Conservation (phyloP, 2,888 invertebrate genomes). For the Eristalinus aeneus region DNA sequence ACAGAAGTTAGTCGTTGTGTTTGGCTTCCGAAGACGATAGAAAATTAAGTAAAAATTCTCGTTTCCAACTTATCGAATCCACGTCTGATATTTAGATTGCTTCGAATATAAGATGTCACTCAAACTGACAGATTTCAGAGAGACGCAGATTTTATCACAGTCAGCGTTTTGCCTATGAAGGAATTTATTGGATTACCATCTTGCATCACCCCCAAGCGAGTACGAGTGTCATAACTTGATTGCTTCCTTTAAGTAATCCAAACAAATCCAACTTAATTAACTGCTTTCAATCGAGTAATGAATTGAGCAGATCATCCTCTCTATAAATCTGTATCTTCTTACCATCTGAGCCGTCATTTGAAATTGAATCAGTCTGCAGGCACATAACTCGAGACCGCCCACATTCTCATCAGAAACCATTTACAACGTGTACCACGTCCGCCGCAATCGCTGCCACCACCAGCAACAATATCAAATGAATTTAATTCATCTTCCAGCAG, state of each 20-base stretch:
- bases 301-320: neutral
- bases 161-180: neutral
- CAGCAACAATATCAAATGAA: neutral
- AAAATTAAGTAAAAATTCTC: neutral
- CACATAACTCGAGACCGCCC: neutral
- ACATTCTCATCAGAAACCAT: constrained; percentile 3
- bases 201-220: neutral
- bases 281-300: neutral
- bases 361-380: neutral
- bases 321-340: neutral
- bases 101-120: neutral
- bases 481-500: constrained; percentile 21
- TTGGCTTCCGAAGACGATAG: too few relatives aligned
- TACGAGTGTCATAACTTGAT: neutral
- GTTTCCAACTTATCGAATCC: neutral
- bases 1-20: too few relatives aligned
- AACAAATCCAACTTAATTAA: constrained; percentile 2
- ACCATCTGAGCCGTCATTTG: neutral
- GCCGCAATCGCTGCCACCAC: neutral
- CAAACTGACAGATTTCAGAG: neutral
- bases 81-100: neutral
- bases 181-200: neutral
- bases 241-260: neutral
- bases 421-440: neutral
- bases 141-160: neutral